Conservation (phyloP, 2,797 vertebrate genomes). For the Acomys russatus region DNA sequence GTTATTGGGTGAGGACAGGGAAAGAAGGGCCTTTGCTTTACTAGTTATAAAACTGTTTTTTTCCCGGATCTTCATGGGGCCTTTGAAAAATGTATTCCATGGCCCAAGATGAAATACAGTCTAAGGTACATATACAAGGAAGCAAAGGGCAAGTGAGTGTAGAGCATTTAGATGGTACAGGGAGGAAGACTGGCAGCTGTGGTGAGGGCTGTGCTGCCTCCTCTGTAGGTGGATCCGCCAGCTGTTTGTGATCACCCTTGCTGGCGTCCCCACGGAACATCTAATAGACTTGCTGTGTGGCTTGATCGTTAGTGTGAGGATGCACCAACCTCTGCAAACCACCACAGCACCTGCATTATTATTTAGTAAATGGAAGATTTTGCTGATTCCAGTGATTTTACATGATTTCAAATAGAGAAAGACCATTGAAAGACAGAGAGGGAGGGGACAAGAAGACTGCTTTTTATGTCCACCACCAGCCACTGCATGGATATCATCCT, state of each 20-base stretch:
- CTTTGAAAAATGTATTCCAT: constrained; percentile 52
- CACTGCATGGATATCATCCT: neutral
- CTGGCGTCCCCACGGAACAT: neutral
- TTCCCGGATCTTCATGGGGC: neutral
- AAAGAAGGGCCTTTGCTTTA: constrained; percentile 44
- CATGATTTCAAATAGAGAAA: neutral
- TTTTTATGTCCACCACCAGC: neutral
- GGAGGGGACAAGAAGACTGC: neutral
- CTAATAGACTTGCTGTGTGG: neutral
- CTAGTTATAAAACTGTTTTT: neutral
- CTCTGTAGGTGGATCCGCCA: neutral
- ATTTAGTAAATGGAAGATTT: neutral
- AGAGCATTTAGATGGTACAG: neutral
- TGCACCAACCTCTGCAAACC: neutral
- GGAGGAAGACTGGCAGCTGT: neutral
- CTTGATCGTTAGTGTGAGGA: neutral
- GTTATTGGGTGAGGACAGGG: neutral
- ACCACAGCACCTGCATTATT: neutral
- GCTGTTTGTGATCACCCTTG: neutral
- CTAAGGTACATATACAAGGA: constrained; percentile 9
- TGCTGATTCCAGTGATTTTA: neutral
- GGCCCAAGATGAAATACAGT: neutral
- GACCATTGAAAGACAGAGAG: neutral
- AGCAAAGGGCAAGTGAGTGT: neutral
- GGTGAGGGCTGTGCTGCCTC: neutral